Percentiles rank a stretch among this genome's conserved stretches.
phyloP scores from a whole-genome alignment of 2,797 vertebrate species.

The Coregonus suidteri region DNA sequence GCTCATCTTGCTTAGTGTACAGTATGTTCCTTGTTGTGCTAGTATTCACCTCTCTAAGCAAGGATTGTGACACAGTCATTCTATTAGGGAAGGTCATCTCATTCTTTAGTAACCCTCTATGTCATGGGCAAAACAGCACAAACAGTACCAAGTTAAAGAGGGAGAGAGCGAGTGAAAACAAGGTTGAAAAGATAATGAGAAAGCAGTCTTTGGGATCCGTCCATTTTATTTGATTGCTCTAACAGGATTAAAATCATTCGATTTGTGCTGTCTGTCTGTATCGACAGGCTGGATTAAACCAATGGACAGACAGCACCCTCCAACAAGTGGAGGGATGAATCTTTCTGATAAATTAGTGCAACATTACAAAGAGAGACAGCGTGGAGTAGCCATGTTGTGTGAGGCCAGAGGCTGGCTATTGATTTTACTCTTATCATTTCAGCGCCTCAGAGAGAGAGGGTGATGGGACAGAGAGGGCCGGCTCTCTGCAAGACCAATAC shows the following conservation, averaged over 20 bases:
- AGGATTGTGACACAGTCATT: not conserved
- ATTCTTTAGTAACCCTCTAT: not conserved
- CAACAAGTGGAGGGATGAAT: not conserved
- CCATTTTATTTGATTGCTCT: slow-evolving; percentile 2
- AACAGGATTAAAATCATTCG: not conserved
- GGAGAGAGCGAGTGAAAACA: not conserved
- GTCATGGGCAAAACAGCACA: not conserved
- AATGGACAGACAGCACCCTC: not conserved
- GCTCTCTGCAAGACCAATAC: slow-evolving; percentile 30
- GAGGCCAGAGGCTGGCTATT: slow-evolving; percentile 29
- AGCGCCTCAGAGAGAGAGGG: slow-evolving; percentile 17
- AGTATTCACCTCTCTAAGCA: not conserved
- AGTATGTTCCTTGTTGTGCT: no score
- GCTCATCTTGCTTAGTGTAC: no score
- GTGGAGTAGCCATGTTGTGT: not conserved
- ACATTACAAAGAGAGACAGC: not conserved
- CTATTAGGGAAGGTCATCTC: no score
- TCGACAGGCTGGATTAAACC: not conserved
- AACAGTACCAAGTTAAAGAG: not conserved
- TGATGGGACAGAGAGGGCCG: slow-evolving; percentile 16
- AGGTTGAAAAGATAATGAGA: not conserved
- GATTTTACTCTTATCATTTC: slow-evolving; percentile 44
- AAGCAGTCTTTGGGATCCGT: no score
- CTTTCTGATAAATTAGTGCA: not conserved
- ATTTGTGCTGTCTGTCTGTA: not conserved